A percentile compares a stretch with the other conserved stretches of the same genome.
These are phyloP conservation scores for Eurytoma californica DNA, from an alignment of 2,888 invertebrate species.

Conservation along the genomic window DNA sequence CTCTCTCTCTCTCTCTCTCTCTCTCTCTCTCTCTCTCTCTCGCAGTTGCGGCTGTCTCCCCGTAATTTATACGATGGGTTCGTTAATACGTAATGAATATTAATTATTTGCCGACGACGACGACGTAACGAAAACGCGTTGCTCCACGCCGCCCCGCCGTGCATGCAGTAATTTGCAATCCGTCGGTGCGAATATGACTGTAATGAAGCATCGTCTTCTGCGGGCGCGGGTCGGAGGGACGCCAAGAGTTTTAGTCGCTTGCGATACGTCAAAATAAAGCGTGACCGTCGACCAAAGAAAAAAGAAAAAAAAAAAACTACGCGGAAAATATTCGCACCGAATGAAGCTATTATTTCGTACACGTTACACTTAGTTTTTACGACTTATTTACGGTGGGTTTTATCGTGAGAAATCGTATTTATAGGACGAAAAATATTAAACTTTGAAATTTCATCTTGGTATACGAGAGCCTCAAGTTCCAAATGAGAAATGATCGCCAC, in stretches of 20 bases:
- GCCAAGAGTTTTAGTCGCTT: not conserved
- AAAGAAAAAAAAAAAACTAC: not conserved
- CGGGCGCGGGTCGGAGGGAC: constrained; percentile 52
- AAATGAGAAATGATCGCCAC: constrained; percentile 51
- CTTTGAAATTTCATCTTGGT: constrained; percentile 25
- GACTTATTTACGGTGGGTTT: not conserved
- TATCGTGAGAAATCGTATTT: not conserved
- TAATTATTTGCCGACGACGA: constrained; percentile 71
- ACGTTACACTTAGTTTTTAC: not conserved
- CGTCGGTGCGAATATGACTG: constrained; percentile 52
- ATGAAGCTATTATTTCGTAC: not conserved
- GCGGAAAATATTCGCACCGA: not conserved
- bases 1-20: constrained; percentile 7
- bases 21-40: constrained; percentile 6
- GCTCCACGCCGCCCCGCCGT: constrained; percentile 56
- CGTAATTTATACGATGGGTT: constrained; percentile 72
- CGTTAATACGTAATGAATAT: constrained; percentile 75
- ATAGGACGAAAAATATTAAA: constrained; percentile 3
- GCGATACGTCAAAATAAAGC: constrained; percentile 6
- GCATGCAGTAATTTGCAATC: constrained; percentile 72
- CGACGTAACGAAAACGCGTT: constrained; percentile 43
- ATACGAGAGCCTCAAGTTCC: constrained; percentile 28
- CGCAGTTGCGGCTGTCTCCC: constrained; percentile 52
- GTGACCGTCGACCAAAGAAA: not conserved
- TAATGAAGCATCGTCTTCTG: constrained; percentile 60